Evolutionary conservation across 2,113 vertebrate species (phyloP).

Genomic region (Tenrec ecaudatus): DNA sequence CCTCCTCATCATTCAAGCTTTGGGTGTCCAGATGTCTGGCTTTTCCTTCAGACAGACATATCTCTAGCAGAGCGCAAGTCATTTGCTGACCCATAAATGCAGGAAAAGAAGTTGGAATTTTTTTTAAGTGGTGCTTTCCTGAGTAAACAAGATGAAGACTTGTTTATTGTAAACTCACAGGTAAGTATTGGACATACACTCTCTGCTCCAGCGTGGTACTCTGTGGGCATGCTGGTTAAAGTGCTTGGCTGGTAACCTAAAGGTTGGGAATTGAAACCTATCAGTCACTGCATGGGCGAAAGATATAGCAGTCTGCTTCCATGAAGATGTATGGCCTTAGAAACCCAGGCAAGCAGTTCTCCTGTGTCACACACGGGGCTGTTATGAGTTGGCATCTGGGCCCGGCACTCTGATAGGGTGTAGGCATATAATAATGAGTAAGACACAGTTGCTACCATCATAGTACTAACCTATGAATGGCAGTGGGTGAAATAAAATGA

Average conservation of each 20-base stretch:
- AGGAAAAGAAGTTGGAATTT: background rate
- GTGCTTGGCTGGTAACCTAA: background rate
- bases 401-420: background rate
- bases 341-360: background rate
- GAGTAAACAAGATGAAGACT: background rate
- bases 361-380: too few species aligned
- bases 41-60: background rate
- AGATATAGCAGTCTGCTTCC: background rate
- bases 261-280: background rate
- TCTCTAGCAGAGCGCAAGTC: background rate
- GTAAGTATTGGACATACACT: background rate
- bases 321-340: background rate
- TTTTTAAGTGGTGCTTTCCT: background rate
- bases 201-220: background rate
- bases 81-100: conserved; percentile 2
- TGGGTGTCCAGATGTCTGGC: background rate
- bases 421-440: background rate
- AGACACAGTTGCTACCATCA: background rate
- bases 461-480: background rate
- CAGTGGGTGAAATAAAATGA: background rate
- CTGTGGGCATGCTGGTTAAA: too few species aligned
- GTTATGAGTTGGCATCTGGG: background rate
- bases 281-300: background rate
- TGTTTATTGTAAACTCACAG: conserved; percentile 19
- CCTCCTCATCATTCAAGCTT: background rate